These are phyloP conservation scores for Campylomormyrus numenius DNA, from an alignment of 2,113 vertebrate genomes.

Conservation along the genomic window DNA sequence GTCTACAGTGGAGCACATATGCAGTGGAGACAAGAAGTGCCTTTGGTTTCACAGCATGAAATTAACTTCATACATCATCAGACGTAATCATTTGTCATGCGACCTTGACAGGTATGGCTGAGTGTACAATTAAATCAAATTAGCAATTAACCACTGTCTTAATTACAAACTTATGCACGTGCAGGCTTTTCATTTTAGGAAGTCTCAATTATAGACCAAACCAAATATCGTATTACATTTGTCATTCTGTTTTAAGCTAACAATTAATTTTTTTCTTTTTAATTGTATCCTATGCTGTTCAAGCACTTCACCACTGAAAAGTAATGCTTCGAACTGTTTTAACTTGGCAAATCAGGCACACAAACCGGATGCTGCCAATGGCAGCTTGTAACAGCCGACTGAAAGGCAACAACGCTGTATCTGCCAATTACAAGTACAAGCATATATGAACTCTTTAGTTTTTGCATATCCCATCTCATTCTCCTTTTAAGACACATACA, in stretches of 20 bases:
- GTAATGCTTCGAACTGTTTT: neutral
- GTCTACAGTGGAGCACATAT: neutral
- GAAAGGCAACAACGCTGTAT: neutral
- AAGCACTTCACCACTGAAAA: neutral
- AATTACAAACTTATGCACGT: neutral
- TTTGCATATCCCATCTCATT: neutral
- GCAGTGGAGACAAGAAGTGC: neutral
- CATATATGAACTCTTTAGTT: neutral
- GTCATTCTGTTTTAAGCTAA: conserved; percentile 6
- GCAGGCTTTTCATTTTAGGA: neutral
- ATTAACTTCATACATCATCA: neutral
- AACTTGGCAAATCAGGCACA: neutral
- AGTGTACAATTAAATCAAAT: conserved; percentile 5
- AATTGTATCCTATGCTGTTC: neutral
- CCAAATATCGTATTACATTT: neutral
- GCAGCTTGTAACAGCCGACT: neutral
- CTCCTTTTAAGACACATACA: neutral
- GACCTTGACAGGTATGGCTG: neutral
- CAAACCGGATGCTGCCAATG: neutral
- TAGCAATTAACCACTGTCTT: conserved; percentile 12
- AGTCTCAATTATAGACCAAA: neutral
- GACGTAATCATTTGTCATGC: neutral
- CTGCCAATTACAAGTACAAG: neutral
- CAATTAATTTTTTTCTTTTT: neutral
- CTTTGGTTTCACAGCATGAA: conserved; percentile 5